phyloP scores from a whole-genome alignment of 2,888 invertebrate species.

The Gari tellinella region DNA sequence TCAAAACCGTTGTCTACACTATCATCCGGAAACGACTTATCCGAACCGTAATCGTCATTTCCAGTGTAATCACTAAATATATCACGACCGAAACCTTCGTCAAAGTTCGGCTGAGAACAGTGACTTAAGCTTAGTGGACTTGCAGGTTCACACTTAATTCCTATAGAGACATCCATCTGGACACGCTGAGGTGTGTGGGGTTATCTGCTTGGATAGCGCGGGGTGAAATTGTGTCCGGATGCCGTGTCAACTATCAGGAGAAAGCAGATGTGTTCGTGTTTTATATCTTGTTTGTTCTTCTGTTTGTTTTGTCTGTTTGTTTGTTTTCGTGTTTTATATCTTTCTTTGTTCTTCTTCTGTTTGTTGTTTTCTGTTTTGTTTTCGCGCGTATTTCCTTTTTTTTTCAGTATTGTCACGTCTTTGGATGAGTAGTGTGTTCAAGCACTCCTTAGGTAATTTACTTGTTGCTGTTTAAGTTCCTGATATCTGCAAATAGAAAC shows the following conservation, averaged over 20 bases:
- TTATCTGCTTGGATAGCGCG: slow-evolving; percentile 17
- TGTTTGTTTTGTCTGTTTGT: no score
- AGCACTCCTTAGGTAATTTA: no score
- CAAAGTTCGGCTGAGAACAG: slow-evolving; percentile 77
- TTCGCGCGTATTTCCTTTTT: no score
- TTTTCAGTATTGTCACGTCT: no score
- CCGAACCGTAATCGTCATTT: slow-evolving; percentile 77
- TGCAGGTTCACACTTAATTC: slow-evolving; percentile 79
- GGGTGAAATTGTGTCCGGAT: slow-evolving; percentile 12
- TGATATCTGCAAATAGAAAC: no score
- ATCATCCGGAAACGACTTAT: slow-evolving; percentile 76
- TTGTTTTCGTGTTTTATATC: no score
- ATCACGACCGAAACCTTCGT: slow-evolving; percentile 77
- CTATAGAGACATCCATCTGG: slow-evolving; percentile 79
- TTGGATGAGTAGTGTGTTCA: no score
- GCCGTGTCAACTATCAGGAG: neutral
- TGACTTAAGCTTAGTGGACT: slow-evolving; percentile 76
- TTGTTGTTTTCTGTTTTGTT: no score
- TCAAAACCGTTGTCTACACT: slow-evolving; percentile 68
- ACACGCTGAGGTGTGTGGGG: slow-evolving; percentile 13
- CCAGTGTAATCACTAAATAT: slow-evolving; percentile 76
- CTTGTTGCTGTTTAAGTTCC: no score
- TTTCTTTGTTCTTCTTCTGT: no score
- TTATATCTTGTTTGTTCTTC: no score
- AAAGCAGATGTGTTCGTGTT: no score